These are phyloP conservation scores for Unio delphinus DNA, from an alignment of 2,888 invertebrate genomes.

Conservation along the genomic window DNA sequence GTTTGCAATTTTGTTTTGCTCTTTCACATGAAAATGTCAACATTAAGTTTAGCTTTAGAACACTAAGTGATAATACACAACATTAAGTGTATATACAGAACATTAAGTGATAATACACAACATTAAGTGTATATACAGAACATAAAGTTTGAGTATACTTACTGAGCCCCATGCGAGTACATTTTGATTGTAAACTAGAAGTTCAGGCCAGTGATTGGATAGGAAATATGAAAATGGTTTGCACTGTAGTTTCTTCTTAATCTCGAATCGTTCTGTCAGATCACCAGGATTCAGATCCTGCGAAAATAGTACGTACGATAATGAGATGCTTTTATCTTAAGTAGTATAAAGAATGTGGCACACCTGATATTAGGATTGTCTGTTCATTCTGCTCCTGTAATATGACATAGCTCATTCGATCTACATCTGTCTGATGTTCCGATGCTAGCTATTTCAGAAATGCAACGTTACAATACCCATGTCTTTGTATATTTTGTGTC, in stretches of 20 bases:
- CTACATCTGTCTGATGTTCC: too few species aligned
- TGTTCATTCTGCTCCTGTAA: too few species aligned
- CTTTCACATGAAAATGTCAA: too few species aligned
- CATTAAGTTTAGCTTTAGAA: not conserved
- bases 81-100: not conserved
- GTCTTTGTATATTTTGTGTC: too few species aligned
- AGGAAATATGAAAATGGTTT: constrained; percentile 56
- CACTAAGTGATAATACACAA: not conserved
- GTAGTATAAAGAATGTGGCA: too few species aligned
- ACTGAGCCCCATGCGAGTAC: constrained; percentile 57
- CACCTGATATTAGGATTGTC: too few species aligned
- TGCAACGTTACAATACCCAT: too few species aligned
- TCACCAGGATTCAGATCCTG: constrained; percentile 49
- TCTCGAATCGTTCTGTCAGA: constrained; percentile 37
- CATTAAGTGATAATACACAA: not conserved
- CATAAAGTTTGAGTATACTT: constrained; percentile 11
- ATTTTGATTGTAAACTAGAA: constrained; percentile 40
- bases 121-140: not conserved
- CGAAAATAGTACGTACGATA: constrained; percentile 1
- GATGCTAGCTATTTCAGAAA: too few species aligned
- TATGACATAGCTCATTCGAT: too few species aligned
- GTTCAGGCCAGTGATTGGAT: constrained; percentile 57
- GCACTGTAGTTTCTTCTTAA: constrained; percentile 52
- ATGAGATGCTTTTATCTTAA: too few species aligned
- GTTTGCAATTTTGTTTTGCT: too few species aligned